These are phyloP conservation scores for Hormaphis cornu DNA, from an alignment of 1,140 invertebrate genomes.

Conservation along the genomic window DNA sequence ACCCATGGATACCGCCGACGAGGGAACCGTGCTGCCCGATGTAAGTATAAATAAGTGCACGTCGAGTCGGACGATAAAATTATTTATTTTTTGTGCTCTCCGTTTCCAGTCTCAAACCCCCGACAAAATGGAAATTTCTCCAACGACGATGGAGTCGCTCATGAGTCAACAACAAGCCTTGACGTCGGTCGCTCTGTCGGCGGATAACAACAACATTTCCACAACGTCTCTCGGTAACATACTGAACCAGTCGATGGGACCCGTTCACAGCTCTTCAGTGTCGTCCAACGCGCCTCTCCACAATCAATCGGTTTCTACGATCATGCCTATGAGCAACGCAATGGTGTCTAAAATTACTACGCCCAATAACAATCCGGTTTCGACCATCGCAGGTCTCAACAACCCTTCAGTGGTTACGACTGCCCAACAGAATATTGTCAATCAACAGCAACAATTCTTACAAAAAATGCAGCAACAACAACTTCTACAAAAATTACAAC, in stretches of 20 bases:
- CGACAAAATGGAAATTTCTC: background rate
- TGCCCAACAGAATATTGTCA: slow-evolving; percentile 1
- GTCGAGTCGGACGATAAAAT: background rate
- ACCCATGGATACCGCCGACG: slow-evolving; percentile 1
- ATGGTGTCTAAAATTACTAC: background rate
- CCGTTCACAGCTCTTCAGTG: background rate
- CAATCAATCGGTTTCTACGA: background rate
- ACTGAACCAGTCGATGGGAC: background rate
- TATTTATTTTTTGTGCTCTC: background rate
- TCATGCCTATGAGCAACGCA: background rate
- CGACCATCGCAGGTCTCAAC: background rate
- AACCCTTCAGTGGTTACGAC: background rate
- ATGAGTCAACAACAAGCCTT: background rate
- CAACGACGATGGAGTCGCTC: background rate
- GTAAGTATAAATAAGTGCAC: background rate
- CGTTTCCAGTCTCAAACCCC: background rate
- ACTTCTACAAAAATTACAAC: background rate
- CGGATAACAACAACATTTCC: background rate
- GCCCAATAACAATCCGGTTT: background rate
- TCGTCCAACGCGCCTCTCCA: background rate
- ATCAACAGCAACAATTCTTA: background rate
- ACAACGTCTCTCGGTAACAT: background rate
- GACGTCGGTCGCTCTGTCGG: background rate
- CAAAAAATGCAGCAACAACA: background rate
- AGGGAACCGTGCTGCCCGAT: background rate